Evolutionary conservation across 2,113 vertebrate genomes (phyloP).

Genomic region (Lycocorax pyrrhopterus): DNA sequence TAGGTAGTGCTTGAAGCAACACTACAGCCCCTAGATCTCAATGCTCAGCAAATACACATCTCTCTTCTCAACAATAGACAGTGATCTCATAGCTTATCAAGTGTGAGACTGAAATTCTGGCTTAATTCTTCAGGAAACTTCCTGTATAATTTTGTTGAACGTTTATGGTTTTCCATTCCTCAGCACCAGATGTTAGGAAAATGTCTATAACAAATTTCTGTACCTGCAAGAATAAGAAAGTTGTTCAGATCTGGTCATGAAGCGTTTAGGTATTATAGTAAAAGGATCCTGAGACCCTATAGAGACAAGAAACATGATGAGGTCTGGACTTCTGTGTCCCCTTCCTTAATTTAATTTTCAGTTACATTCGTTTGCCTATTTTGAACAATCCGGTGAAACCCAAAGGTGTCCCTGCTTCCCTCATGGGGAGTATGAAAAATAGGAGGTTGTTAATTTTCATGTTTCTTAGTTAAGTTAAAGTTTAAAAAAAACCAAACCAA

Average conservation of each 20-base stretch:
- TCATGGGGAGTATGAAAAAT: neutral
- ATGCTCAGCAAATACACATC: neutral
- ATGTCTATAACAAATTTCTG: neutral
- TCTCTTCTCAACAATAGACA: neutral
- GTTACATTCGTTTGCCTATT: neutral
- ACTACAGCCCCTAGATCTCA: neutral
- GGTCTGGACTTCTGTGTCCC: neutral
- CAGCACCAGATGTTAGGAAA: neutral
- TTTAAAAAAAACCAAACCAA: neutral
- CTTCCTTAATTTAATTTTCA: neutral
- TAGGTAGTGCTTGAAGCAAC: neutral
- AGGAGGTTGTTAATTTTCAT: neutral
- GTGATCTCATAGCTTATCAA: neutral
- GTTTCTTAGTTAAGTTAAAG: neutral
- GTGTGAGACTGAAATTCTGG: neutral
- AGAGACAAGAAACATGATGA: neutral
- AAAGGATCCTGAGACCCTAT: neutral
- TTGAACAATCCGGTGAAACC: neutral
- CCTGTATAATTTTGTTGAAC: neutral
- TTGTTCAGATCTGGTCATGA: neutral
- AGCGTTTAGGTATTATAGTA: neutral
- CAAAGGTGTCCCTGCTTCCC: neutral
- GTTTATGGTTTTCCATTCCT: neutral
- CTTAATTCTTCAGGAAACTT: neutral
- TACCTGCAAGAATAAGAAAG: neutral